These are phyloP conservation scores for Kryptolebias marmoratus DNA, from an alignment of 2,113 vertebrate species.

Conservation along the genomic window DNA sequence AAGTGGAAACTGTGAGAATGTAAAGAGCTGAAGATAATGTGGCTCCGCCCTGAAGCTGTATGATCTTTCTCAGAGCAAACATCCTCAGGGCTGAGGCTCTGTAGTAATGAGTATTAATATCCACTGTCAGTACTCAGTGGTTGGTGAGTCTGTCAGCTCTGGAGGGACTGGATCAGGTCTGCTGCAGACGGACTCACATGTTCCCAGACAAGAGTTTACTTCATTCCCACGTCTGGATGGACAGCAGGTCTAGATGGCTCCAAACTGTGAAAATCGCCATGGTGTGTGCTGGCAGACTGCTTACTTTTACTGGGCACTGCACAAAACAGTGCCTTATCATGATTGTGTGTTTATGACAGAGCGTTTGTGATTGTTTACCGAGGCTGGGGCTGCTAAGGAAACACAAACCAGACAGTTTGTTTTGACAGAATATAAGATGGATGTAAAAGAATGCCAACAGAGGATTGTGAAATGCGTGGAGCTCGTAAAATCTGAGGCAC, in stretches of 20 bases:
- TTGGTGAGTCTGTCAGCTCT: slow-evolving; percentile 48
- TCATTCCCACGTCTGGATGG: slow-evolving; percentile 39
- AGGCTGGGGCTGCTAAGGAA: slow-evolving; percentile 20
- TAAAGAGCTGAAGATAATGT: slow-evolving; percentile 15
- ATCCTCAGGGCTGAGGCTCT: slow-evolving; percentile 19
- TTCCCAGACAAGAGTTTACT: slow-evolving; percentile 40
- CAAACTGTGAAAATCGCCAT: slow-evolving; percentile 55
- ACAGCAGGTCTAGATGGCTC: slow-evolving; percentile 29
- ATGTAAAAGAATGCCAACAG: slow-evolving; percentile 7
- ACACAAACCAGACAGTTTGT: slow-evolving; percentile 23
- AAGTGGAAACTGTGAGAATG: slow-evolving; percentile 25
- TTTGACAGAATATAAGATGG: slow-evolving; percentile 24
- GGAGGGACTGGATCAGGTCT: slow-evolving; percentile 28
- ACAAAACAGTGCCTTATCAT: slow-evolving; percentile 50
- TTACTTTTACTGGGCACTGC: slow-evolving; percentile 26
- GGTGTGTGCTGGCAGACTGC: slow-evolving; percentile 31
- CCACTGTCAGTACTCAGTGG: slow-evolving; percentile 43
- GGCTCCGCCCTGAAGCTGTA: slow-evolving; percentile 1
- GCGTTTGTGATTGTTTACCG: slow-evolving; percentile 59
- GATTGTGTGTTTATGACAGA: slow-evolving; percentile 33
- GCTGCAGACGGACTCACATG: slow-evolving; percentile 34
- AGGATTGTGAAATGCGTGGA: neutral
- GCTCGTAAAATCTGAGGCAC: neutral
- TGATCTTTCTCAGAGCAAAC: slow-evolving; percentile 51
- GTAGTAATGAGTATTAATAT: slow-evolving; percentile 28